Evolutionary conservation across 2,113 vertebrate genomes (phyloP), one percentile per base, ranked within the genome.

Genomic region (Pseudopodoces humilis): DNA sequence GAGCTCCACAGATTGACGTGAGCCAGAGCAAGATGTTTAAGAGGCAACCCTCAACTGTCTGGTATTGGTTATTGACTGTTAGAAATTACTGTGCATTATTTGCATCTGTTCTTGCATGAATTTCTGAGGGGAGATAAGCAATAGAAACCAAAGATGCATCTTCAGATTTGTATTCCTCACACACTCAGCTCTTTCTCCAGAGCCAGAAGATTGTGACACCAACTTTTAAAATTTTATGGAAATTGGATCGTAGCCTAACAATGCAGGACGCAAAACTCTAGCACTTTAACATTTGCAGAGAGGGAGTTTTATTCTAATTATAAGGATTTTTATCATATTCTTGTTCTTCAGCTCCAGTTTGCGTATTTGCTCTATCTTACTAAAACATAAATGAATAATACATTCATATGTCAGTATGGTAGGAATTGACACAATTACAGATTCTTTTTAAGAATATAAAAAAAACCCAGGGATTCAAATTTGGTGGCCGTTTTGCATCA

Each of bases 211-310:
- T 89, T 90, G 88, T 63, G 90, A 92, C 44, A 80, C 72, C 1
- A 3, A 23, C 88, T 93, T 93, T 91, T 83, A 86, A 62, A 84
- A 76, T 70, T 70, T 88, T 67, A 92, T 94, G 80, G 89, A 89
- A 82, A 92, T 94, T 84, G 69, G 91, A 83, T 91, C 49, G 74
- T n/a, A 35, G 90, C 80, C 88, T 92, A 90, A 94, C 92, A 94
- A 91, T 21, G 55, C 83, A 83, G 90, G 70, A 96, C 33, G 55
- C 47, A 4, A 94, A 95, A 87, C 19, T 85, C 52, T 81, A 82
- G 83, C 65, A 35, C 56, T 94, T 86, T 41, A 93, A 92, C 96
- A 97, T 91, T 92, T 95, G 92, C 90, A 93, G 64, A 82, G 60
- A 52, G 49, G 33, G 49, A 39, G 14, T n/a, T 84, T 89, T 82